Conservation (phyloP, 2,113 vertebrate genomes). For the Thryonomys swinderianus region DNA sequence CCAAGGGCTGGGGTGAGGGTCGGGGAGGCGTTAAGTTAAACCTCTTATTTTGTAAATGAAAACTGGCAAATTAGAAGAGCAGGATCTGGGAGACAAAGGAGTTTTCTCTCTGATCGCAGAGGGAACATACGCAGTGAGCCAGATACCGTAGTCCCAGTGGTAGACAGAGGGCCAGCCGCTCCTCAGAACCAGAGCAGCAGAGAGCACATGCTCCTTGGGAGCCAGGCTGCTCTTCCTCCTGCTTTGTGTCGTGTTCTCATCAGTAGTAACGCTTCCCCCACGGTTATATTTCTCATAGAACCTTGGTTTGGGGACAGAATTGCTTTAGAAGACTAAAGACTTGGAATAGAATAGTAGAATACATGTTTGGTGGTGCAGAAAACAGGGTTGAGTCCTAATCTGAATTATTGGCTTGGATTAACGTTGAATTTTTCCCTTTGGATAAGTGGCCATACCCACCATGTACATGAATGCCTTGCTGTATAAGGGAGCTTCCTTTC, state of each 20-base stretch:
- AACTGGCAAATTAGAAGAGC: background rate
- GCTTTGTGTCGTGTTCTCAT: background rate
- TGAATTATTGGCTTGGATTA: background rate
- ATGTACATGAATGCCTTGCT: background rate
- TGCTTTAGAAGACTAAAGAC: background rate
- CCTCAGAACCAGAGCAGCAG: background rate
- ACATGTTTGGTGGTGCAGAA: background rate
- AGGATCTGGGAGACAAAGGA: background rate
- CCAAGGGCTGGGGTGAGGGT: background rate
- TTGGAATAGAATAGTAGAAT: background rate
- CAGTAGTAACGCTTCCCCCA: background rate
- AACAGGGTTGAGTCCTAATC: background rate
- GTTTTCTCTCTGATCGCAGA: background rate
- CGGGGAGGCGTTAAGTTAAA: background rate
- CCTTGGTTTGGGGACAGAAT: background rate
- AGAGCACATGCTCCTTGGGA: background rate
- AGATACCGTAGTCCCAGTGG: background rate
- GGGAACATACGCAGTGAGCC: background rate
- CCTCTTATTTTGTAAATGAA: background rate
- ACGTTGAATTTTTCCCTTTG: background rate
- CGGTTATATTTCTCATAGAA: background rate
- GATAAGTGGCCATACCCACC: background rate
- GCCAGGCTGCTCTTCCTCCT: background rate
- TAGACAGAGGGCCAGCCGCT: background rate
- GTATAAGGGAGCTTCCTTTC: background rate